These are phyloP conservation scores for Prinia subflava DNA, from an alignment of 2,113 vertebrate species.

Conservation along the genomic window DNA sequence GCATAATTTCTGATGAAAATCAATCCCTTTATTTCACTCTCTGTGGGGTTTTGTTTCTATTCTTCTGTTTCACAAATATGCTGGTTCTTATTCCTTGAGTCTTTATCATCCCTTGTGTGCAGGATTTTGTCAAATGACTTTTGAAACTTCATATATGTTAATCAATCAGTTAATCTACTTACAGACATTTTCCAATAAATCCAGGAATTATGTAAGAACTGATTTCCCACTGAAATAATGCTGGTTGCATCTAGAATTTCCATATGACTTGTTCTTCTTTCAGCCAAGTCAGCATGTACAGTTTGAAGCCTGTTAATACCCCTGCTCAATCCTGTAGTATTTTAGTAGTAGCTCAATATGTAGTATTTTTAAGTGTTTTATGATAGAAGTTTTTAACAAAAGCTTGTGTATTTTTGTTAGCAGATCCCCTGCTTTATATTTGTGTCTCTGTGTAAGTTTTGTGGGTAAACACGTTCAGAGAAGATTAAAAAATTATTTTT, in stretches of 20 bases:
- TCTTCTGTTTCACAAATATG: neutral
- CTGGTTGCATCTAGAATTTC: neutral
- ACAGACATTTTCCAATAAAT: neutral
- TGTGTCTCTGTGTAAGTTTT: neutral
- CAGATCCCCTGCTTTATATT: neutral
- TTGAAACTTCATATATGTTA: neutral
- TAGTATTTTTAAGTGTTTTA: neutral
- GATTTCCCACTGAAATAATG: neutral
- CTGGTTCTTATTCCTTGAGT: neutral
- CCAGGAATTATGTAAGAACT: neutral
- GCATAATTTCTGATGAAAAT: neutral
- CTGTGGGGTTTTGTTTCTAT: neutral
- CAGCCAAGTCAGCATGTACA: neutral
- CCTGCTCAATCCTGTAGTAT: neutral
- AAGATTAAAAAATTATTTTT: neutral
- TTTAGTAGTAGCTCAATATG: too few species aligned
- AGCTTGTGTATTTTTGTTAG: neutral
- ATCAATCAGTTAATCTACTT: neutral
- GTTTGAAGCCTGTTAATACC: neutral
- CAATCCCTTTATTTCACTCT: neutral
- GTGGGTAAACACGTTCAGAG: neutral
- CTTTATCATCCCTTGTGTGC: neutral
- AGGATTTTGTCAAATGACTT: neutral
- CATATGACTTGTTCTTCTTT: neutral
- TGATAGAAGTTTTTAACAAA: neutral